phyloP scores from a whole-genome alignment of 2,888 invertebrate genomes.

The Brenthis ino region DNA sequence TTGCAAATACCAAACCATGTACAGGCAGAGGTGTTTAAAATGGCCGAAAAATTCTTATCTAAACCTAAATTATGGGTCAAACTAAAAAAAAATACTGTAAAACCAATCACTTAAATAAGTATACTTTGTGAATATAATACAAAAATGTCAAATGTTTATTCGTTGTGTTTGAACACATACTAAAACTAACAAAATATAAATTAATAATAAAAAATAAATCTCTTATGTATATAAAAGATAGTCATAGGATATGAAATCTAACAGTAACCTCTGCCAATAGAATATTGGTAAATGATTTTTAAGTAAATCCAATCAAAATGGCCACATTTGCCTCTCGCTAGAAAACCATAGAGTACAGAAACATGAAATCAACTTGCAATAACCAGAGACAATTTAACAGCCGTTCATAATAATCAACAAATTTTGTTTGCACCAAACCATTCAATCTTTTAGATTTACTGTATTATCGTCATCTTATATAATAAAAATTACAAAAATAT shows the following conservation, averaged over 20 bases:
- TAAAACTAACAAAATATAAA: slow-evolving; percentile 34
- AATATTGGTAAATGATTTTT: slow-evolving; percentile 42
- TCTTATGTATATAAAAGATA: slow-evolving; percentile 5
- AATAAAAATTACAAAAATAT: slow-evolving; percentile 39
- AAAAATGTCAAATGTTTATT: slow-evolving; percentile 59
- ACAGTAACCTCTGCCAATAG: slow-evolving; percentile 35
- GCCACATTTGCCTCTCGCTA: slow-evolving; percentile 52
- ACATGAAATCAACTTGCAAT: slow-evolving; percentile 13
- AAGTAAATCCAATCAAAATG: slow-evolving; percentile 60
- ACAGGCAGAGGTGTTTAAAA: slow-evolving; percentile 65
- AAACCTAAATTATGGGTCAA: slow-evolving; percentile 51
- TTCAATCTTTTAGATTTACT: slow-evolving; percentile 49
- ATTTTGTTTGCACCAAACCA: slow-evolving; percentile 55
- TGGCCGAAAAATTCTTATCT: slow-evolving; percentile 54
- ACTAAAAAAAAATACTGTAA: slow-evolving; percentile 62
- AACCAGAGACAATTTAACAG: slow-evolving; percentile 31
- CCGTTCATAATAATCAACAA: slow-evolving; percentile 37
- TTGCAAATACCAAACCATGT: slow-evolving; percentile 46
- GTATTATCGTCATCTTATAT: slow-evolving; percentile 38
- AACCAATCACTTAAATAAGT: slow-evolving; percentile 49
- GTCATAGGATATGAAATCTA: background rate
- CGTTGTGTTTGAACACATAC: slow-evolving; percentile 67
- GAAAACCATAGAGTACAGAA: slow-evolving; percentile 10
- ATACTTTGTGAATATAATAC: slow-evolving; percentile 57
- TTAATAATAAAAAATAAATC: too few relatives aligned